These are phyloP conservation scores for Marronus borbonicus DNA, from an alignment of 2,888 invertebrate genomes.

Conservation along the genomic window DNA sequence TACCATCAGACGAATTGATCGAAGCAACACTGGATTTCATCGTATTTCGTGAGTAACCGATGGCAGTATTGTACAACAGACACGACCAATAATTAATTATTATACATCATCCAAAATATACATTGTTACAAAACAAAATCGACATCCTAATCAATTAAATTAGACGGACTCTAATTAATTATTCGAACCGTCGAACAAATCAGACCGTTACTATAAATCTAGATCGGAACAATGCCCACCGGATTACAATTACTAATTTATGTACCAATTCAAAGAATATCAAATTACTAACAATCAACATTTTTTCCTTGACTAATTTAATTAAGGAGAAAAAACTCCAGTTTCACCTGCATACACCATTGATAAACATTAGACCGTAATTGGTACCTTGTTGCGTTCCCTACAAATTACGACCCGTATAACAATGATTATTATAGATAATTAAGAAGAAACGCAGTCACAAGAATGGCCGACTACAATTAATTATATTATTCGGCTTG, in stretches of 20 bases:
- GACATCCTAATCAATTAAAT: slow-evolving; percentile 45
- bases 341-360: slow-evolving; percentile 37
- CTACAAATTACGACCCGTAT: slow-evolving; percentile 33
- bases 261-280: slow-evolving; percentile 49
- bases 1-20: background rate
- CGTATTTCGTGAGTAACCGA: slow-evolving; percentile 13
- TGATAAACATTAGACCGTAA: slow-evolving; percentile 48
- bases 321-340: slow-evolving; percentile 36
- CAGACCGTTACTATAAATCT: slow-evolving; percentile 40
- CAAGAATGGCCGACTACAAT: slow-evolving; percentile 13
- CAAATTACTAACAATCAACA: slow-evolving; percentile 46
- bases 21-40: slow-evolving; percentile 3
- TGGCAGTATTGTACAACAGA: background rate
- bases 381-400: slow-evolving; percentile 48
- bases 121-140: slow-evolving; percentile 49
- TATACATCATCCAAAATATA: slow-evolving; percentile 21
- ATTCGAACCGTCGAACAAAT: slow-evolving; percentile 45
- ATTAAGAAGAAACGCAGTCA: slow-evolving; percentile 39
- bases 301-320: slow-evolving; percentile 45
- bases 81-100: slow-evolving; percentile 29
- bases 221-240: slow-evolving; percentile 49
- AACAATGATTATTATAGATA: slow-evolving; percentile 42
- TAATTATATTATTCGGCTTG: slow-evolving; percentile 28
- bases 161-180: slow-evolving; percentile 45
- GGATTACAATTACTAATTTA: slow-evolving; percentile 52